Evolutionary conservation across 92 coral and sea anemone species (phyloP).

Genomic region (Scolanthus callimorphus): DNA sequence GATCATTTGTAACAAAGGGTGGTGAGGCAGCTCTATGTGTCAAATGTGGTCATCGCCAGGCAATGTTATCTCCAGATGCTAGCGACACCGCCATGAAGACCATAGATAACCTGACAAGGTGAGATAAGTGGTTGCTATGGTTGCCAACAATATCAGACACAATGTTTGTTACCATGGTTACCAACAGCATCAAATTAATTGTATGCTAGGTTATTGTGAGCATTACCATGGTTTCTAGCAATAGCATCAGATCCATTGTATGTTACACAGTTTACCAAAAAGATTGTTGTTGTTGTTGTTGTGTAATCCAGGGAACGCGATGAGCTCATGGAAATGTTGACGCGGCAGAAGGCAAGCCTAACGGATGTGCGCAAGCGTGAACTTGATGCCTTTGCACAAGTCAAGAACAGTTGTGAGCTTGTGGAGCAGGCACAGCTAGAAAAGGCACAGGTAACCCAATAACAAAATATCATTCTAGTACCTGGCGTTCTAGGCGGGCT

Average conservation of each 20-base stretch:
- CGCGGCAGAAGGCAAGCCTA: conserved; percentile 77
- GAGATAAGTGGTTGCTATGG: too few species aligned
- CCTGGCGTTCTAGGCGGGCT: too few species aligned
- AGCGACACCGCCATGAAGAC: conserved; percentile 71
- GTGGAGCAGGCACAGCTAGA: conserved; percentile 96
- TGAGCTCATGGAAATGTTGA: conserved; percentile 73
- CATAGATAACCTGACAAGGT: conserved; percentile 67
- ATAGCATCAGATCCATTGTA: too few species aligned
- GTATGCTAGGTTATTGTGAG: too few species aligned
- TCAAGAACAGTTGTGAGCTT: conserved; percentile 88
- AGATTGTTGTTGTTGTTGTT: too few species aligned
- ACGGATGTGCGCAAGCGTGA: conserved; percentile 87
- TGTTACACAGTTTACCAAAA: too few species aligned
- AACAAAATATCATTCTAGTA: too few species aligned
- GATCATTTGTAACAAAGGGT: too few species aligned
- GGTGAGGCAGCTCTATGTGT: conserved; percentile 67
- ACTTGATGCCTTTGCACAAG: conserved; percentile 90
- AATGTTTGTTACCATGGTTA: too few species aligned
- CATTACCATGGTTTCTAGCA: too few species aligned
- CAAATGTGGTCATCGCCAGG: conserved; percentile 80
- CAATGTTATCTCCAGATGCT: conserved; percentile 69
- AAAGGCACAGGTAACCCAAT: conserved; percentile 83
- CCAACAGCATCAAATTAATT: too few species aligned
- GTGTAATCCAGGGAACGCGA: conserved; percentile 90
- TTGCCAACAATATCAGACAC: too few species aligned